Percentiles rank a stretch among this genome's conserved stretches.
phyloP scores from a whole-genome alignment of 2,888 invertebrate genomes.

The Branchellion lobata region DNA sequence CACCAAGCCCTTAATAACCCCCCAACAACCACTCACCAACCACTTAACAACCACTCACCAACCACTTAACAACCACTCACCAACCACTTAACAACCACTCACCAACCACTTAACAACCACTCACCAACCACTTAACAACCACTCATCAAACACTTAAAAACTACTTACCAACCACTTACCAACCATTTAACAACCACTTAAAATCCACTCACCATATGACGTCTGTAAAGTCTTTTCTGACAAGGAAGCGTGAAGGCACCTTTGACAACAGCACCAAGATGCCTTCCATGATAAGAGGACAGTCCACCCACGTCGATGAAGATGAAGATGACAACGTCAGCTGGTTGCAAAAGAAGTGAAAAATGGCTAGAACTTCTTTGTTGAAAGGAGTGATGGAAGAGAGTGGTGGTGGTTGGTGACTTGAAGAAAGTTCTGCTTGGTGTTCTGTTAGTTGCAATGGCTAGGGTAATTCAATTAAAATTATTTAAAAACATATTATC shows the following conservation, averaged over 20 bases:
- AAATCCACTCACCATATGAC: conserved; percentile 58
- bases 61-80: too few species aligned
- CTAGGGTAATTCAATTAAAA: too few species aligned
- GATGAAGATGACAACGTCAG: conserved; percentile 60
- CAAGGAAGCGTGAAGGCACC: conserved; percentile 54
- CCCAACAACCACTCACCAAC: too few species aligned
- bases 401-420: background rate
- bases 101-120: too few species aligned
- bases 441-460: too few species aligned
- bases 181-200: background rate
- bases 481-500: too few species aligned
- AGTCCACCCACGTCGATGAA: too few species aligned
- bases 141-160: background rate
- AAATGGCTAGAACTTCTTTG: conserved; percentile 72
- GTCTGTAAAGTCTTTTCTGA: conserved; percentile 57
- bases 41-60: too few species aligned
- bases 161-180: too few species aligned
- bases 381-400: conserved; percentile 44
- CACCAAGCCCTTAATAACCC: too few species aligned
- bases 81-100: too few species aligned
- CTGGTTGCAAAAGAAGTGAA: conserved; percentile 74
- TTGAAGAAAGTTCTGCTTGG: background rate
- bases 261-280: conserved; percentile 79
- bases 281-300: conserved; percentile 79
- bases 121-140: background rate